Percentiles rank a stretch among this genome's conserved stretches.
phyloP scores from a whole-genome alignment of 2,797 vertebrate genomes.

The Cygnus olor region DNA sequence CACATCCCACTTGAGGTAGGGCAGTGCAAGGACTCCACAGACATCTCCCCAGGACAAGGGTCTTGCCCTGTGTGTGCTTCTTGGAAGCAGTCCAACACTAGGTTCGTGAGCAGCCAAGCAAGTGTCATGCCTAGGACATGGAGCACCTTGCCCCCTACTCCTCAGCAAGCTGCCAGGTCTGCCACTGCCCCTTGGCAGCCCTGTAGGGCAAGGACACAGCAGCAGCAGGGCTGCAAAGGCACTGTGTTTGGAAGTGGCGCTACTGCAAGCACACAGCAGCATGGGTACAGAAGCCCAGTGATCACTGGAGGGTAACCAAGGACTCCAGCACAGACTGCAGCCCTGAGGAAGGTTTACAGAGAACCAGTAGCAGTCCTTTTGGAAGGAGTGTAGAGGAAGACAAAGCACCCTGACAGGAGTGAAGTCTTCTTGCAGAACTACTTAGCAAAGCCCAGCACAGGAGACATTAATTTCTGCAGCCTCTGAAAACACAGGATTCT shows the following conservation, averaged over 20 bases:
- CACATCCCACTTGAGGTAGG: not conserved
- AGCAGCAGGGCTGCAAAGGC: not conserved
- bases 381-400: not conserved
- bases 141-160: not conserved
- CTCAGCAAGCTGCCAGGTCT: not conserved
- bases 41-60: not conserved
- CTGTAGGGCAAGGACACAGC: not conserved
- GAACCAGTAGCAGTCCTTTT: not conserved
- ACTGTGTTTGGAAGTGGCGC: rapidly evolving
- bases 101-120: not conserved
- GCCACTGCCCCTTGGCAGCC: not conserved
- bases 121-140: not conserved
- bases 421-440: not conserved
- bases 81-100: not conserved
- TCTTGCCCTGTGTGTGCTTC: not conserved
- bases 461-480: not conserved
- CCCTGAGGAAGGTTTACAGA: not conserved
- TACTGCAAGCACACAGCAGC: not conserved
- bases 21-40: not conserved
- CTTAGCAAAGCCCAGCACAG: not conserved
- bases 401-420: not conserved
- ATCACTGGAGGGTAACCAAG: not conserved
- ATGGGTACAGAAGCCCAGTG: not conserved
- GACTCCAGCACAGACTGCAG: not conserved
- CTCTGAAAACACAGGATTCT: not conserved